These are phyloP conservation scores for Lepidothrix coronata DNA, from an alignment of 2,113 vertebrate genomes.

Conservation along the genomic window DNA sequence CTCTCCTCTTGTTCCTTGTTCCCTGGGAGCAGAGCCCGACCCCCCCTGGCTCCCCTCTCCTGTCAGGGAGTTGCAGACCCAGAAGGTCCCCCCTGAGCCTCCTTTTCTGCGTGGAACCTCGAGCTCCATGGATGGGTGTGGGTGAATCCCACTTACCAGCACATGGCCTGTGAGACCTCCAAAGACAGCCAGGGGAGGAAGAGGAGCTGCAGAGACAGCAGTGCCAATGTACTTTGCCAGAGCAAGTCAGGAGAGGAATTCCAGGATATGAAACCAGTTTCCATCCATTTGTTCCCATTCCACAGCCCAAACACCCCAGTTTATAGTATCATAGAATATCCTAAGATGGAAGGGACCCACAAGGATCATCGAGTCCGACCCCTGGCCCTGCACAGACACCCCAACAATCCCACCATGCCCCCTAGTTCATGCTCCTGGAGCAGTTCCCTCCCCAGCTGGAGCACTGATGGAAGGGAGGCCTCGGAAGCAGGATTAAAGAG, in stretches of 20 bases:
- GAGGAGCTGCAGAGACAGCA: accelerated
- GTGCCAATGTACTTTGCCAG: not conserved
- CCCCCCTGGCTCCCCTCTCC: accelerated
- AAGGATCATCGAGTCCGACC: not conserved
- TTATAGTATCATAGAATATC: not conserved
- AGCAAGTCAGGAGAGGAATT: not conserved
- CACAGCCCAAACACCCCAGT: not conserved
- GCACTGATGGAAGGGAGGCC: not conserved
- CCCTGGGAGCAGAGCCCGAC: accelerated
- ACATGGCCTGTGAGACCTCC: not conserved
- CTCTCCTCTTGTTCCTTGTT: not conserved
- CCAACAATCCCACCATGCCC: not conserved
- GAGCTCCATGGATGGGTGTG: accelerated
- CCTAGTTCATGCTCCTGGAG: not conserved
- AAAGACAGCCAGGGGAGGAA: not conserved
- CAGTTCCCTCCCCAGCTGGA: not conserved
- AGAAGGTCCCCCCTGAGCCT: not conserved
- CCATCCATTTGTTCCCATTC: not conserved
- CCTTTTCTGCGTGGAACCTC: not conserved
- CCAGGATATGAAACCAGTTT: not conserved
- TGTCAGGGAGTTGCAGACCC: not conserved
- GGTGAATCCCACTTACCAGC: not conserved
- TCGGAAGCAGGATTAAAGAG: not conserved
- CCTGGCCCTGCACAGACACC: not conserved
- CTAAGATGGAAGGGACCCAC: not conserved